A percentile compares a stretch with the other conserved stretches of the same genome.
Conservation (phyloP, 1,140 invertebrate genomes). For the Caerostris extrusa region DNA sequence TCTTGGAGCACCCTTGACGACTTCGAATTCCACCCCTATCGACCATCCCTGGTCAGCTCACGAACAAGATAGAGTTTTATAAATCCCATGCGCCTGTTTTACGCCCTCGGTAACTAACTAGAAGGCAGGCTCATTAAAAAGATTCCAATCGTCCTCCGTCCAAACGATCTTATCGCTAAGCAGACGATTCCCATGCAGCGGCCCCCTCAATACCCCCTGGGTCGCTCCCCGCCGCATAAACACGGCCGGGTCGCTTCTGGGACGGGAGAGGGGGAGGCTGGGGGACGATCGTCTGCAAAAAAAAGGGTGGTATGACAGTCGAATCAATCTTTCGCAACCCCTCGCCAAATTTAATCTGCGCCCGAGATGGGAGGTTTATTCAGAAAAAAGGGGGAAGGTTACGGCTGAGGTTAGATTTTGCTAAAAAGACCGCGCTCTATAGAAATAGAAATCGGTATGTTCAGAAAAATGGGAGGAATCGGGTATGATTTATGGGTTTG, state of each 20-base stretch:
- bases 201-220: background rate
- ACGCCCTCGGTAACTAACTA: background rate
- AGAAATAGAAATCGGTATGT: no score
- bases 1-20: no score
- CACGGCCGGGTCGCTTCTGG: background rate
- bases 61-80: background rate
- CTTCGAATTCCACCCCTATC: background rate
- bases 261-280: background rate
- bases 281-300: background rate
- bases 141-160: background rate
- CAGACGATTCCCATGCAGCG: background rate
- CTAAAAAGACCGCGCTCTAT: no score
- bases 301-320: conserved; percentile 8
- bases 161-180: conserved; percentile 10
- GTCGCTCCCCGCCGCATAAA: background rate
- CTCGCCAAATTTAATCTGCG: conserved; percentile 25
- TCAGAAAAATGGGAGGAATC: no score
- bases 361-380: background rate
- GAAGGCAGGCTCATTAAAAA: conserved; percentile 10
- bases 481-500: no score
- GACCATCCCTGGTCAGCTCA: background rate
- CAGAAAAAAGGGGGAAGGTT: background rate
- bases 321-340: conserved; percentile 40
- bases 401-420: background rate
- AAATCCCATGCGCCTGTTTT: background rate